Percentiles rank a stretch among this genome's conserved stretches.
Evolutionary conservation across 2,797 vertebrate species (phyloP).

Genomic region (Peromyscus nudipes): DNA sequence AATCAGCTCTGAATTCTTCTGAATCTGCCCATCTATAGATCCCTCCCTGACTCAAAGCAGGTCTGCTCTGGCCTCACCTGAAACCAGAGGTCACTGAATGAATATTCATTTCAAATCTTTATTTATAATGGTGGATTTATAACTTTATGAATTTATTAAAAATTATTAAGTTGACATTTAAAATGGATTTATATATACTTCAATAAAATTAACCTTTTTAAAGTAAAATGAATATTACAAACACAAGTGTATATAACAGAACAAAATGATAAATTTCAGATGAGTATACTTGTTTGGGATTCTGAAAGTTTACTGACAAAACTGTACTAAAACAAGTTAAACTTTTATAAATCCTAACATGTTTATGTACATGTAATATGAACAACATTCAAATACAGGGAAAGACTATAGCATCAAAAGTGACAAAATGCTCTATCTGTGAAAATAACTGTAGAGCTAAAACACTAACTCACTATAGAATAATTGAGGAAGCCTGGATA

Average conservation of each 20-base stretch:
- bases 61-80: neutral
- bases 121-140: neutral
- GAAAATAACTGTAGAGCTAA: conserved; percentile 78
- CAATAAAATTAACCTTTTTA: neutral
- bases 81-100: neutral
- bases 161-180: conserved; percentile 4
- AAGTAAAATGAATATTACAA: conserved; percentile 19
- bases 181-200: conserved; percentile 36
- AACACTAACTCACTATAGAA: conserved; percentile 80
- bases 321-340: conserved; percentile 35
- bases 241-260: neutral
- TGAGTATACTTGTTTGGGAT: conserved; percentile 40
- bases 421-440: conserved; percentile 58
- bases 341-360: neutral
- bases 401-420: conserved; percentile 38
- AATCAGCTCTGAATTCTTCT: conserved; percentile 27
- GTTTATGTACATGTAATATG: neutral
- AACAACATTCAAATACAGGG: conserved; percentile 37
- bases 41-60: neutral
- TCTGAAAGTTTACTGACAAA: conserved; percentile 55
- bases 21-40: neutral
- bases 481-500: conserved; percentile 86
- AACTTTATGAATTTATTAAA: conserved; percentile 44
- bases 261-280: conserved; percentile 62
- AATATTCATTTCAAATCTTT: conserved; percentile 28